Percentiles rank a stretch among this genome's conserved stretches.
phyloP scores from a whole-genome alignment of 92 coral and sea anemone genomes.

The Anthopleura xanthogrammica region DNA sequence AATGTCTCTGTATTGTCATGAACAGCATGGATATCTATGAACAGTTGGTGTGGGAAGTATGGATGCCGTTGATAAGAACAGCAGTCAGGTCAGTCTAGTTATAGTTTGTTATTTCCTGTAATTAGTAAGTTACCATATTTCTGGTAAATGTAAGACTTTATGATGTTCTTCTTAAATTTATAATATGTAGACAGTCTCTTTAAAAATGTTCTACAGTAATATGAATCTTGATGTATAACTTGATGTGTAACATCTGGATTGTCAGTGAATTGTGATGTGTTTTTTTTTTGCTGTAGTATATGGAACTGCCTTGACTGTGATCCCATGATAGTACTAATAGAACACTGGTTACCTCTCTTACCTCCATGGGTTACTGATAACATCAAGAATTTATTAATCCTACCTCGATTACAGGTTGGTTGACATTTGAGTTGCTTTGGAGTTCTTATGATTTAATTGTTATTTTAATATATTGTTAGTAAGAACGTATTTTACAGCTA shows the following conservation, averaged over 20 bases:
- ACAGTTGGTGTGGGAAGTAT: slow-evolving; percentile 90
- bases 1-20: neutral
- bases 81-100: slow-evolving; percentile 63
- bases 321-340: slow-evolving; percentile 69
- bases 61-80: slow-evolving; percentile 94
- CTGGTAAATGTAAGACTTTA: no score
- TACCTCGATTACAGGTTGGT: slow-evolving; percentile 89
- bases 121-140: no score
- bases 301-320: slow-evolving; percentile 86
- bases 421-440: no score
- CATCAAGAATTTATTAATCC: slow-evolving; percentile 78
- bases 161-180: no score
- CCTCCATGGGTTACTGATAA: slow-evolving; percentile 91
- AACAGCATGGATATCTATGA: slow-evolving; percentile 90
- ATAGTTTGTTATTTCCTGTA: neutral
- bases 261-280: neutral
- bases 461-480: no score
- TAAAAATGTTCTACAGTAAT: no score
- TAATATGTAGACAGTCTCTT: no score
- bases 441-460: no score
- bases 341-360: slow-evolving; percentile 84
- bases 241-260: no score
- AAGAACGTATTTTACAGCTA: no score
- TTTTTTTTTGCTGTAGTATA: slow-evolving; percentile 42
- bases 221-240: neutral